phyloP scores from a whole-genome alignment of 2,113 vertebrate species.

The Pipra filicauda region DNA sequence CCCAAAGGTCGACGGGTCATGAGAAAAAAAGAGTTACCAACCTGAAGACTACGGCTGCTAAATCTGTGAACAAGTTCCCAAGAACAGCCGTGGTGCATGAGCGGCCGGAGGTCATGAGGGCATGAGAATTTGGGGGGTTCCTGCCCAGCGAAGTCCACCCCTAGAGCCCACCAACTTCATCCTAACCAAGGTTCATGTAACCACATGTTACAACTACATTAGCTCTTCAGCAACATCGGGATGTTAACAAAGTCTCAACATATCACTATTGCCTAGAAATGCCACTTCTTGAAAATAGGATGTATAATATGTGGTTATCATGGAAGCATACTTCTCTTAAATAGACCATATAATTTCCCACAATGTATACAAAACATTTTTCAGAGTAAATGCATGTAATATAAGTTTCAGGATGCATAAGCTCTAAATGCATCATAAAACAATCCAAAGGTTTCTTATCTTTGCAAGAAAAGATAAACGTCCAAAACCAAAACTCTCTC shows the following conservation, averaged over 20 bases:
- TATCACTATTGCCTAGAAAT: neutral
- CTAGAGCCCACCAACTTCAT: neutral
- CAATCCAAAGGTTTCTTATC: neutral
- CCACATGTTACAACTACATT: neutral
- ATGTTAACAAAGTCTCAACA: neutral
- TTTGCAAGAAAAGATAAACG: neutral
- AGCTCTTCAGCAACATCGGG: neutral
- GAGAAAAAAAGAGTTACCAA: slow-evolving; percentile 49
- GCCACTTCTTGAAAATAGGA: neutral
- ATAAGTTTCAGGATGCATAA: neutral
- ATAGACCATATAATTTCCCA: neutral
- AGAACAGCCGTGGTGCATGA: neutral
- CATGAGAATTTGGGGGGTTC: slow-evolving; percentile 20
- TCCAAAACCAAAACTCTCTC: neutral
- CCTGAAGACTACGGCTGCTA: neutral
- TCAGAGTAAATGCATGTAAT: neutral
- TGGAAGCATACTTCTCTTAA: neutral
- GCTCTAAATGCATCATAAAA: neutral
- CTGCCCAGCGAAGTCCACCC: neutral
- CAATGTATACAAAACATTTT: neutral
- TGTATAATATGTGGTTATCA: neutral
- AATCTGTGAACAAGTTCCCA: slow-evolving; percentile 2
- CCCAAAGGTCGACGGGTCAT: slow-evolving; percentile 26
- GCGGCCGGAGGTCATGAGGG: neutral
- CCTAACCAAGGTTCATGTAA: neutral